Evolutionary conservation across 2,888 invertebrate genomes (phyloP).

Genomic region (Dynastes hyllus): DNA sequence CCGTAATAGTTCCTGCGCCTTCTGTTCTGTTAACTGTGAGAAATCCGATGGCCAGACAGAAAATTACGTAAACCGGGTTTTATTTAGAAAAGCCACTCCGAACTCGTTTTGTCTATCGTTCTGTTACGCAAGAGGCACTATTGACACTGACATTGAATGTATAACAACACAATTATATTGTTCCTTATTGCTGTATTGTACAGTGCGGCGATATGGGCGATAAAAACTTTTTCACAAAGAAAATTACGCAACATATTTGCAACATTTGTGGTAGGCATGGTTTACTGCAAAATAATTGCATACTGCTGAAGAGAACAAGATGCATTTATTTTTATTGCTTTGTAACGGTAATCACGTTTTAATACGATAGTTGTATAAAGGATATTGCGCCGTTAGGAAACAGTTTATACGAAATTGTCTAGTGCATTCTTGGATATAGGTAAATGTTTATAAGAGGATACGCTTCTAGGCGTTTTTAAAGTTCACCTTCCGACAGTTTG

Average conservation of each 20-base stretch:
- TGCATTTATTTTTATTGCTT: neutral
- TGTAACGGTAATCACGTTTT: neutral
- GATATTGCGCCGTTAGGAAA: constrained; percentile 16
- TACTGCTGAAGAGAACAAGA: no score
- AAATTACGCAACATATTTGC: no score
- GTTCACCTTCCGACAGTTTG: constrained; percentile 8
- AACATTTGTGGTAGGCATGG: no score
- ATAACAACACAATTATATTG: neutral
- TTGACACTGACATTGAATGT: constrained; percentile 14
- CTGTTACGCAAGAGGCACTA: neutral
- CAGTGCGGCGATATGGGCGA: neutral
- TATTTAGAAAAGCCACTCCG: constrained; percentile 7
- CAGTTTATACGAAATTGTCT: constrained; percentile 41
- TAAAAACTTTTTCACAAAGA: neutral
- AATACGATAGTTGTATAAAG: neutral
- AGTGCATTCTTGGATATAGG: constrained; percentile 29
- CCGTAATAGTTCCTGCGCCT: constrained; percentile 6
- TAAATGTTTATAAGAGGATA: constrained; percentile 36
- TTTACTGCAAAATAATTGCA: no score
- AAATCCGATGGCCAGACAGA: constrained; percentile 26
- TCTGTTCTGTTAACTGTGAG: constrained; percentile 16
- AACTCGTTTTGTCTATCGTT: constrained; percentile 15
- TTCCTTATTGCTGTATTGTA: neutral
- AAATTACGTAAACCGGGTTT: constrained; percentile 27
- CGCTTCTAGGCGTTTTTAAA: constrained; percentile 21